phyloP scores from a whole-genome alignment of 2,888 invertebrate species.

The Cistogaster globosa region DNA sequence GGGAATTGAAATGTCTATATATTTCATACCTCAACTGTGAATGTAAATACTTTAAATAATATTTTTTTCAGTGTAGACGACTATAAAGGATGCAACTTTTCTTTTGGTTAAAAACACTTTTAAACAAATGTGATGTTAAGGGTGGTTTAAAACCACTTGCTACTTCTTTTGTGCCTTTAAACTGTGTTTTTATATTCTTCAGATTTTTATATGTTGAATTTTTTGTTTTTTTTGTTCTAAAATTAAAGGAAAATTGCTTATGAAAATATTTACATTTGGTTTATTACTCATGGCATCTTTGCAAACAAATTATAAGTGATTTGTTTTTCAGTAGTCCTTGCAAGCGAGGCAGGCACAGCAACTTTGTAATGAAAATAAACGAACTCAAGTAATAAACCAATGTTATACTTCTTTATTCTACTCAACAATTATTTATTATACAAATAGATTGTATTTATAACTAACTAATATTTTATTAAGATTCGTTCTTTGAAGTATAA shows the following conservation, averaged over 20 bases:
- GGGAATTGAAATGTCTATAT: too few relatives aligned
- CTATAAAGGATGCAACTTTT: slow-evolving; percentile 36
- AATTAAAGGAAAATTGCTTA: slow-evolving; percentile 61
- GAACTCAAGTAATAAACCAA: slow-evolving; percentile 1
- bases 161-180: slow-evolving; percentile 2
- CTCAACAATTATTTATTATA: slow-evolving; percentile 26
- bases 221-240: slow-evolving; percentile 42
- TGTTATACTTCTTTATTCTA: neutral
- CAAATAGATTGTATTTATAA: slow-evolving; percentile 26
- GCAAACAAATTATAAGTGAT: slow-evolving; percentile 72
- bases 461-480: slow-evolving; percentile 40
- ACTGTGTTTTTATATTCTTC: neutral
- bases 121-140: neutral
- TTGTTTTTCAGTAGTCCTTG: slow-evolving; percentile 56
- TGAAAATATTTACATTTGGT: slow-evolving; percentile 69
- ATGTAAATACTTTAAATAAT: neutral
- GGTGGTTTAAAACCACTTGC: slow-evolving; percentile 7
- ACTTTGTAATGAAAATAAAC: slow-evolving; percentile 47
- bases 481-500: slow-evolving; percentile 33
- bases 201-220: slow-evolving; percentile 15
- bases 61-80: slow-evolving; percentile 15
- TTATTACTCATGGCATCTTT: slow-evolving; percentile 69
- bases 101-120: slow-evolving; percentile 25
- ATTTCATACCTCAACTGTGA: too few relatives aligned
- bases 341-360: slow-evolving; percentile 21